phyloP scores from a whole-genome alignment of 2,888 invertebrate genomes.

The Stramonita haemastoma region DNA sequence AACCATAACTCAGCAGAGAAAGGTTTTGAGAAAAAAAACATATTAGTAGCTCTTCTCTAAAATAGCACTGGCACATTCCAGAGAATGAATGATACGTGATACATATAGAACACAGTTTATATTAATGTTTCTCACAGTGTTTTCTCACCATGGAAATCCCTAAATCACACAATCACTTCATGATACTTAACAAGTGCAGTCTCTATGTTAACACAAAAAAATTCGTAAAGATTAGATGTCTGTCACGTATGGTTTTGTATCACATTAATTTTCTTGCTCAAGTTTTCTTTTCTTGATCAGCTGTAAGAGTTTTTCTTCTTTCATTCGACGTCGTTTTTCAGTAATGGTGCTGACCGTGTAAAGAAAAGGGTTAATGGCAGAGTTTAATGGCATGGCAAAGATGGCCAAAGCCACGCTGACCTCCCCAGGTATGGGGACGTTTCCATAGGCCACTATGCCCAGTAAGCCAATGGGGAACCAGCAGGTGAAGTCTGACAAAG shows the following conservation, averaged over 20 bases:
- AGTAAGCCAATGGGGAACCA: constrained; percentile 26
- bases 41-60: not conserved
- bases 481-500: constrained; percentile 6
- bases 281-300: not conserved
- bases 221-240: not conserved
- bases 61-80: not conserved
- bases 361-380: constrained; percentile 33
- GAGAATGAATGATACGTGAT: not conserved
- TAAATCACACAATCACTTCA: not conserved
- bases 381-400: constrained; percentile 35
- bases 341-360: constrained; percentile 29
- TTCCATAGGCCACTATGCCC: constrained; percentile 9
- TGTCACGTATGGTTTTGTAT: not conserved
- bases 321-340: not conserved
- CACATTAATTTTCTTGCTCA: not conserved
- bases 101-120: not conserved
- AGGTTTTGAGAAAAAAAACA: no score
- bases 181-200: no score
- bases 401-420: constrained; percentile 13
- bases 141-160: not conserved
- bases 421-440: not conserved
- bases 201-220: not conserved
- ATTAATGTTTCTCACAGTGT: not conserved
- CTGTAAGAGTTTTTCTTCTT: not conserved
- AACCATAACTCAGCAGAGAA: no score